Evolutionary conservation across 2,797 vertebrate species (phyloP).

Genomic region (Hyperoplus lanceolatus): DNA sequence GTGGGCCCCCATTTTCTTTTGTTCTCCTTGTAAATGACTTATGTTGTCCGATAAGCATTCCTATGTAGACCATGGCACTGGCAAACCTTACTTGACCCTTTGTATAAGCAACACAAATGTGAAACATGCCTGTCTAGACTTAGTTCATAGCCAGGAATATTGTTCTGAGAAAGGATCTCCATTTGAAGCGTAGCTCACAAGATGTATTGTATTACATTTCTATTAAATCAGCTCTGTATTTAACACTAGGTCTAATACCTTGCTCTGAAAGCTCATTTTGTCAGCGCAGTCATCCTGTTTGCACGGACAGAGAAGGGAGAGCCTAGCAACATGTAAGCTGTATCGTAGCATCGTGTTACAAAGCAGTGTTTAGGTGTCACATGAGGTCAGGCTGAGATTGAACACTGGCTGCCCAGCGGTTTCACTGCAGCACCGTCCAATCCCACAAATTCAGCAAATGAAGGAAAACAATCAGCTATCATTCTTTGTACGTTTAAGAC

Average conservation of each 20-base stretch:
- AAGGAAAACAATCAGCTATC: conserved; percentile 24
- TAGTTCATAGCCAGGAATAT: conserved; percentile 55
- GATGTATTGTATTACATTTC: conserved; percentile 72
- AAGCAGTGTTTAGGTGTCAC: conserved; percentile 72
- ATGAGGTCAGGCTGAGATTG: conserved; percentile 74
- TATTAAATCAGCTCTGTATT: conserved; percentile 70
- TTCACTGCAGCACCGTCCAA: conserved; percentile 37
- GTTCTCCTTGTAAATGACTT: neutral
- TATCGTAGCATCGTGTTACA: conserved; percentile 78
- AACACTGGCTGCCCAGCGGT: conserved; percentile 60
- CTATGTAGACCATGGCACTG: neutral
- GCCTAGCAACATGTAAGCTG: conserved; percentile 78
- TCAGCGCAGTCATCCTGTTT: conserved; percentile 74
- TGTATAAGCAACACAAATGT: conserved; percentile 1
- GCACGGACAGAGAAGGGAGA: conserved; percentile 59
- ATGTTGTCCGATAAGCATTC: neutral
- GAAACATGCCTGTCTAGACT: conserved; percentile 43
- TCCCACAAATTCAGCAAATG: conserved; percentile 17
- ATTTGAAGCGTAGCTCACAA: conserved; percentile 40
- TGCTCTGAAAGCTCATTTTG: conserved; percentile 62
- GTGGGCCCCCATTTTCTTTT: neutral
- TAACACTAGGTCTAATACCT: conserved; percentile 69
- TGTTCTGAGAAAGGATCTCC: conserved; percentile 62
- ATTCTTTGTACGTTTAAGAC: conserved; percentile 9
- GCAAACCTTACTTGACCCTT: conserved; percentile 16